phyloP scores from a whole-genome alignment of 2,113 vertebrate genomes.

The Variabilichromis moorii region DNA sequence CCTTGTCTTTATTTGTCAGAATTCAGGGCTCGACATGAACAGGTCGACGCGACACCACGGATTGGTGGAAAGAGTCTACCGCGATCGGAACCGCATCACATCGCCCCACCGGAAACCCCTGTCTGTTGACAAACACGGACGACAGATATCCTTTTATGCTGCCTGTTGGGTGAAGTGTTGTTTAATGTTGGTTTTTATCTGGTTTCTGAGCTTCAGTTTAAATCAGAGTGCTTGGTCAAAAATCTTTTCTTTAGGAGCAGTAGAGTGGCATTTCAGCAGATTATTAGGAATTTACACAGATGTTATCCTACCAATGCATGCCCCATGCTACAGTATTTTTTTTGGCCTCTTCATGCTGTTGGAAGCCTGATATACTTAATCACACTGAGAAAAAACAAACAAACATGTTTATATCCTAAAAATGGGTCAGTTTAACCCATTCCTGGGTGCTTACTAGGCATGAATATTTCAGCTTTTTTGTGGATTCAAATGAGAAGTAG shows the following conservation, averaged over 20 bases:
- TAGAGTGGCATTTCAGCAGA: background rate
- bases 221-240: background rate
- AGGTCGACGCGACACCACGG: constrained; percentile 87
- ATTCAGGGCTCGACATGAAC: constrained; percentile 82
- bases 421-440: background rate
- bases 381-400: background rate
- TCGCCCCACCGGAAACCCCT: constrained; percentile 83
- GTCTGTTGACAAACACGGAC: constrained; percentile 86
- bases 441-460: background rate
- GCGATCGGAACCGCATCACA: constrained; percentile 84
- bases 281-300: background rate
- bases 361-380: background rate
- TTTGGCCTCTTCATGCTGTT: background rate
- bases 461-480: background rate
- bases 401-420: background rate
- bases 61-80: constrained; percentile 88
- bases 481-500: background rate
- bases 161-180: background rate
- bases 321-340: background rate
- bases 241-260: background rate
- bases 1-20: constrained; percentile 64
- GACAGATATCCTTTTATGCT: constrained; percentile 87
- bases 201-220: background rate
- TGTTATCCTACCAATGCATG: background rate
- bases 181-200: background rate